Evolutionary conservation across 1,140 invertebrate genomes (phyloP), one percentile per base, ranked within the genome.

Genomic region (Drosophila simulans): DNA sequence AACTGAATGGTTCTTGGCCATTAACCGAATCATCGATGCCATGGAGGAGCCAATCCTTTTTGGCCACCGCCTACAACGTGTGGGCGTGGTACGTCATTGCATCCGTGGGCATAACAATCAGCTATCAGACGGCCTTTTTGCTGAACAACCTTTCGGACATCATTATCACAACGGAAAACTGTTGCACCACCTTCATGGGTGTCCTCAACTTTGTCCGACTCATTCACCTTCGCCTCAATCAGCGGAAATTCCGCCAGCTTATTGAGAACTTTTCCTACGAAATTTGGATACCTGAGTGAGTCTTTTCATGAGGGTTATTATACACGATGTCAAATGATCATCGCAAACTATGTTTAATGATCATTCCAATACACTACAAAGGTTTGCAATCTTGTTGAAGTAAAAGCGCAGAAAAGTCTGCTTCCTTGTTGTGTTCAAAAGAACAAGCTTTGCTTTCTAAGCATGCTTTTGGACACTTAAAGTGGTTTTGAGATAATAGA

Each of bases 1-100:
- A 92, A 65, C 22, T 92, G n/a, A 92, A 92, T 68, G 91, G 91
- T 5, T 91, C 88, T 17, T 92, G 91, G 91, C 91, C 91, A 10
- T 34, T 91, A 5, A 27, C 37, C 20, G 27, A 53, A 35, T 12
- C 39, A 13, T 25, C 34, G 5, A 31, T 7, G 27, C 27, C 27
- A 31, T 31, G 27, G 12, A 25, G 12, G 20, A 27, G 15, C 0
- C n/a, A 7, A 10, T 53, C 71, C 17, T 27, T 35, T n/a, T 77
- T 49, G 15, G 31, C 46, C 3, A 22, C 66, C 3, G 31, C 55
- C 7, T 92, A 92, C 37, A 79, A 43, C 3, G 1, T 66, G 5
- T 92, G 91, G 91, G 76, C 91, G 7, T 91, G 75, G 78, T 91
- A 91, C 72, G 76, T 92, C 0, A 80, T 92, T 10, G 27, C 43